Evolutionary conservation across 1,140 invertebrate genomes (phyloP).

Genomic region (Drosophila ambigua): DNA sequence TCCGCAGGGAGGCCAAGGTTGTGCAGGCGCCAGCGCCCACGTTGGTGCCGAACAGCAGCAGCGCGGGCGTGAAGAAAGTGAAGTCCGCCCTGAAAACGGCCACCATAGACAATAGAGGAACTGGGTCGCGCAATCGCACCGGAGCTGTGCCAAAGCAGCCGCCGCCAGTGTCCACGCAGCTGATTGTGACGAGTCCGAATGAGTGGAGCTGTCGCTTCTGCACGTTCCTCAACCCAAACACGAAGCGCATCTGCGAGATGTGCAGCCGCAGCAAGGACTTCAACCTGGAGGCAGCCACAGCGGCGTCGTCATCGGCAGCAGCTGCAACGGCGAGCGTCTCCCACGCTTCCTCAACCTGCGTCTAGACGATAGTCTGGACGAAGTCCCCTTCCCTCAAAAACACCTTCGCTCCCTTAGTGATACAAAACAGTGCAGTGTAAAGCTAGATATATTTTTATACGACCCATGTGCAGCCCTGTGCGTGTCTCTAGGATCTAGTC

Average conservation of each 20-base stretch:
- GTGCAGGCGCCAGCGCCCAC: constrained; percentile 49
- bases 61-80: constrained; percentile 60
- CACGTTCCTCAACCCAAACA: constrained; percentile 87
- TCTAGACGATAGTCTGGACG: constrained; percentile 46
- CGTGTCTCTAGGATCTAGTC: constrained; percentile 50
- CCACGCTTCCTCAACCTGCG: constrained; percentile 76
- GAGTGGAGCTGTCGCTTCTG: constrained; percentile 89
- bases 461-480: constrained; percentile 47
- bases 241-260: constrained; percentile 89
- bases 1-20: constrained; percentile 21
- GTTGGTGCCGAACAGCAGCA: constrained; percentile 48
- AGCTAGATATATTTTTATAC: constrained; percentile 51
- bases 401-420: constrained; percentile 36
- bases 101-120: constrained; percentile 54
- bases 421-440: constrained; percentile 49
- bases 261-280: constrained; percentile 86
- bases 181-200: constrained; percentile 71
- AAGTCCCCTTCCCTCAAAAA: neutral
- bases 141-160: constrained; percentile 66
- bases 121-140: constrained; percentile 37
- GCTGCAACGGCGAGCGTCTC: constrained; percentile 51
- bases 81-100: constrained; percentile 73
- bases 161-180: constrained; percentile 59
- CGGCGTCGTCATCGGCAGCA: constrained; percentile 48
- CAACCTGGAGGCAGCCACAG: constrained; percentile 63